Evolutionary conservation across 1,140 invertebrate genomes (phyloP), one percentile per base, ranked within the genome.

Genomic region (Zaprionus lachaisei): DNA sequence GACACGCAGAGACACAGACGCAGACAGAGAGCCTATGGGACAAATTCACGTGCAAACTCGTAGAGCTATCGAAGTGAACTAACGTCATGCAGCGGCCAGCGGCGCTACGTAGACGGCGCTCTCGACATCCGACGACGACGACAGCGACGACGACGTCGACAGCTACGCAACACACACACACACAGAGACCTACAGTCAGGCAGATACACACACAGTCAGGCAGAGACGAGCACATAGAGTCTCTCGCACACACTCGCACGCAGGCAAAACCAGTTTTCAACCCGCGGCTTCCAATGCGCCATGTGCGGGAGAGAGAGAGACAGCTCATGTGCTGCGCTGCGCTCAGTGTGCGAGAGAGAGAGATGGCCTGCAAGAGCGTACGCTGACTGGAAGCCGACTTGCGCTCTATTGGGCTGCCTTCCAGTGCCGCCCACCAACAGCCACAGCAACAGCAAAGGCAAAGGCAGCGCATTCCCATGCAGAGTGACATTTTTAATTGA

Each of bases 41-140:
- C 72, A 85, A 89, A 84, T 92, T 91, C 89, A 92, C 92, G 92
- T 93, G 91, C 81, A 91, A 91, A 93, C 92, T 93, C 89, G 82
- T 89, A 81, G 89, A 93, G 92, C 89, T 93, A 93, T 93, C 92
- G 91, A 93, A 93, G 91, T 93, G 83, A 93, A 93, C 92, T 93
- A 93, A 93, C 91, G 84, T 92, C 91, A 92, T 91, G 86, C 92
- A 81, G 86, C 83, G 86, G 78, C 80, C 76, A 73, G 80, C 83
- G 86, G 78, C 74, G 80, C 84, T 84, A 92, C 91, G 84, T 92
- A 86, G 87, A 92, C 91, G 80, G 81, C 79, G 74, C 81, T 81
- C 81, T 84, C 81, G 70, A 73, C 72, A 41, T 22, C 20, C 76
- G 76, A 71, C 77, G 51, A 44, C 78, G 69, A 62, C 69, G 22